These are phyloP conservation scores for Anarrhichthys ocellatus DNA, from an alignment of 2,113 vertebrate species.

Conservation along the genomic window DNA sequence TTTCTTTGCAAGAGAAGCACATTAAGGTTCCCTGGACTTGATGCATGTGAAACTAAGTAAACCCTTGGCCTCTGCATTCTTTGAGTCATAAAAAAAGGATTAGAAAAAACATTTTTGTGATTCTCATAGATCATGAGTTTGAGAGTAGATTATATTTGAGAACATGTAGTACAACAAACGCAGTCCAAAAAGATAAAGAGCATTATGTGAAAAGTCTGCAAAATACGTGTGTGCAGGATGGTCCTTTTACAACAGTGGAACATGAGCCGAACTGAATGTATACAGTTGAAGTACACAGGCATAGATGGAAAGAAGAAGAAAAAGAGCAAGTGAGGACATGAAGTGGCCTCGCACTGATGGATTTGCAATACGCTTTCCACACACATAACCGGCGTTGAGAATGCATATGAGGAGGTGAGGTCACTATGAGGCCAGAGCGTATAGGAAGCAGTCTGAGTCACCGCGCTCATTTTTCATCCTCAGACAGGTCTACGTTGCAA, in stretches of 20 bases:
- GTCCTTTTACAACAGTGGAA: neutral
- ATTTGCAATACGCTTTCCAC: conserved; percentile 34
- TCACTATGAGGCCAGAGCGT: neutral
- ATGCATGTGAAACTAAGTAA: conserved; percentile 11
- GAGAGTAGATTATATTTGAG: neutral
- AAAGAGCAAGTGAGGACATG: conserved; percentile 45
- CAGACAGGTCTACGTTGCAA: conserved; percentile 24
- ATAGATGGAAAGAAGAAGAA: neutral
- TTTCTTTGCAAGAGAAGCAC: neutral
- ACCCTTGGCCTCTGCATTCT: conserved; percentile 6
- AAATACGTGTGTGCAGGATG: neutral
- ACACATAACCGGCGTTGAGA: neutral
- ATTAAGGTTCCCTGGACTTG: neutral
- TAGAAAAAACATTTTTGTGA: neutral
- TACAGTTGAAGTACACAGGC: neutral
- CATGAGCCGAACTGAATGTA: conserved; percentile 4
- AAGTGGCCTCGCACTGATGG: conserved; percentile 30
- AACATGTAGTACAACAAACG: neutral
- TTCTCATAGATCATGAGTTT: conserved; percentile 1
- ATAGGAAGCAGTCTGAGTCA: neutral
- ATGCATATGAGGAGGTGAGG: neutral
- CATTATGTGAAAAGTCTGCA: neutral
- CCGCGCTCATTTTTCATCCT: neutral
- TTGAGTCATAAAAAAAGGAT: neutral
- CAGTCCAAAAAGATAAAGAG: neutral